Evolutionary conservation across 2,113 vertebrate species (phyloP).

Genomic region (Bujurquina vittata): DNA sequence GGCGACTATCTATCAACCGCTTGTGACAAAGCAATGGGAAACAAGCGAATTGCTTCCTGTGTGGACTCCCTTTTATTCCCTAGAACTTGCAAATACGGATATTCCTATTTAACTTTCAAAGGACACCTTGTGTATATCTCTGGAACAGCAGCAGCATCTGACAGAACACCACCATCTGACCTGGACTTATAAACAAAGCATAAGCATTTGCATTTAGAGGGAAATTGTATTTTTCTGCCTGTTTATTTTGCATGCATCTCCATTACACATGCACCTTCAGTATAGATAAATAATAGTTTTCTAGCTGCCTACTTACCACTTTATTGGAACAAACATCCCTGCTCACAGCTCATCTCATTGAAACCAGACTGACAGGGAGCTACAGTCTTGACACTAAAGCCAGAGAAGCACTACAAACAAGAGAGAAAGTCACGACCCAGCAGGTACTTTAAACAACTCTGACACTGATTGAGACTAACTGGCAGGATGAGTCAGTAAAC

Average conservation of each 20-base stretch:
- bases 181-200: background rate
- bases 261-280: background rate
- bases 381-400: background rate
- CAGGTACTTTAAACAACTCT: constrained; percentile 7
- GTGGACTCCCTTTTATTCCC: too few relatives aligned
- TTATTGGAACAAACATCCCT: background rate
- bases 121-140: background rate
- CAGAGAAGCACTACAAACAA: background rate
- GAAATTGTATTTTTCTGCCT: background rate
- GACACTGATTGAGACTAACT: constrained; percentile 32
- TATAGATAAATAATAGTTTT: background rate
- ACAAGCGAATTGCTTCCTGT: too few relatives aligned
- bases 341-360: background rate
- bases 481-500: constrained; percentile 13
- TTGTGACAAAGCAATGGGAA: too few relatives aligned
- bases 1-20: background rate
- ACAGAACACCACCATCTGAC: background rate
- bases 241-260: background rate
- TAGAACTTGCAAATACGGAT: too few relatives aligned
- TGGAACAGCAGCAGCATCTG: too few relatives aligned
- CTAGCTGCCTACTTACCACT: background rate
- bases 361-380: background rate
- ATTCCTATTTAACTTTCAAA: background rate
- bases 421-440: background rate
- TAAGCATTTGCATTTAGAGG: background rate